Conservation (phyloP, 2,888 invertebrate species). For the Odontomyia ornata region DNA sequence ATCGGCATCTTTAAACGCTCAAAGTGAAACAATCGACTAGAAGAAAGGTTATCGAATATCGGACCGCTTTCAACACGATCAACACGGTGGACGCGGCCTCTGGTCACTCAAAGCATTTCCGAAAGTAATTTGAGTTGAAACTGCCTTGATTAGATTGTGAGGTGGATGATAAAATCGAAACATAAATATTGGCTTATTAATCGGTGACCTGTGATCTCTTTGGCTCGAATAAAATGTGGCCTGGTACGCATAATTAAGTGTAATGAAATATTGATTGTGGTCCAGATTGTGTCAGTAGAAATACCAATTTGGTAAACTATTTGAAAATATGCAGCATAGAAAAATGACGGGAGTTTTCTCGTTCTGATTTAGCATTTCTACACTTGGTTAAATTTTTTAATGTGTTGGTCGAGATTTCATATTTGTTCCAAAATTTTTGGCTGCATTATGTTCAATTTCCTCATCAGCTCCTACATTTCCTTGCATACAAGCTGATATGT, state of each 20-base stretch:
- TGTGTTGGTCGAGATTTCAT: too few relatives aligned
- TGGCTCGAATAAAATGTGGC: background rate
- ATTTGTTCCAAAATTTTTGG: too few relatives aligned
- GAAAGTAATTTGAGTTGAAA: constrained; percentile 34
- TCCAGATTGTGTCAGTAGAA: background rate
- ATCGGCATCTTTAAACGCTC: constrained; percentile 39
- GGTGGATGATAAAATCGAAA: constrained; percentile 17
- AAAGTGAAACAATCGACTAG: constrained; percentile 28
- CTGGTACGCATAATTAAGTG: background rate
- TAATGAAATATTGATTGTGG: background rate
- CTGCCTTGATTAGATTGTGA: constrained; percentile 16
- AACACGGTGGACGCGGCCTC: background rate
- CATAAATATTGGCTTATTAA: constrained; percentile 36
- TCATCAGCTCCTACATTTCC: too few relatives aligned
- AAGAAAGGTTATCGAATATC: constrained; percentile 27
- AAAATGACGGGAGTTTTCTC: too few relatives aligned
- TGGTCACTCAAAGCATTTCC: constrained; percentile 23
- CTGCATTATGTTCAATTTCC: too few relatives aligned
- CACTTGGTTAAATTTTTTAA: too few relatives aligned
- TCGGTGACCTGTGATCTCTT: constrained; percentile 14
- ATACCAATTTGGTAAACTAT: background rate
- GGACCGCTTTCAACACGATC: background rate
- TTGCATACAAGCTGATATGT: too few relatives aligned
- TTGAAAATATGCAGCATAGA: background rate
- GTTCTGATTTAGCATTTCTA: too few relatives aligned